phyloP scores from a whole-genome alignment of 2,888 invertebrate genomes.

The Pherbina coryleti region DNA sequence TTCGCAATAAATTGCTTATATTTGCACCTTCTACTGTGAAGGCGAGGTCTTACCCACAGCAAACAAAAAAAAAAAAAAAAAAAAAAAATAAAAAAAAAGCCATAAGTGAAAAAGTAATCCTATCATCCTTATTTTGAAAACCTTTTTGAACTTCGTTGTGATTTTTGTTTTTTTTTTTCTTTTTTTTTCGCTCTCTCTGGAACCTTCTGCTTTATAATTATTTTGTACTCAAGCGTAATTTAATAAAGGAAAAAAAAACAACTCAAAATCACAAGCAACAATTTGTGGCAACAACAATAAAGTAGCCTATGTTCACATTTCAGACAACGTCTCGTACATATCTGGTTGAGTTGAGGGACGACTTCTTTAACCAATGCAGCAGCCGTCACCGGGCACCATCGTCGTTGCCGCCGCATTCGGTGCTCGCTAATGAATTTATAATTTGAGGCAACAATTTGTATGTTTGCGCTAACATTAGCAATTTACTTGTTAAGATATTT shows the following conservation, averaged over 20 bases:
- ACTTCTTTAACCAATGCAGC: not conserved
- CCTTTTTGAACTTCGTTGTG: not conserved
- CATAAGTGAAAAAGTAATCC: conserved; percentile 24
- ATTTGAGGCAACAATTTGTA: conserved; percentile 40
- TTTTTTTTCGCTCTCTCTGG: not conserved
- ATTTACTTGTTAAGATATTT: conserved; percentile 38
- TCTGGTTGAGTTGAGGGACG: not conserved
- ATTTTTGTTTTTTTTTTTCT: not conserved
- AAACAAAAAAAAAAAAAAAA: not conserved
- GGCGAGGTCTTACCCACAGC: not conserved
- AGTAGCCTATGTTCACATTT: not conserved
- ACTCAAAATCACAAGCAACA: not conserved
- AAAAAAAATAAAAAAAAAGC: not conserved
- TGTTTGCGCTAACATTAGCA: conserved; percentile 40
- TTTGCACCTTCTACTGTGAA: conserved; percentile 2
- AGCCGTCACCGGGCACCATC: not conserved
- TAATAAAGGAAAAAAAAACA: conserved; percentile 26
- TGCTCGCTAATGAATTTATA: conserved; percentile 45
- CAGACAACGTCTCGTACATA: not conserved
- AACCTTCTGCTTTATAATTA: conserved; percentile 34
- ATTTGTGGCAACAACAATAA: conserved; percentile 9
- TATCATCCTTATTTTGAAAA: conserved; percentile 6
- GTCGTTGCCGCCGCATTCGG: not conserved
- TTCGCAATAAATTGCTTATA: not conserved
- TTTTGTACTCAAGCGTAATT: conserved; percentile 42